Conservation (phyloP, 2,797 vertebrate genomes). For the Coccyzus lansbergi region DNA sequence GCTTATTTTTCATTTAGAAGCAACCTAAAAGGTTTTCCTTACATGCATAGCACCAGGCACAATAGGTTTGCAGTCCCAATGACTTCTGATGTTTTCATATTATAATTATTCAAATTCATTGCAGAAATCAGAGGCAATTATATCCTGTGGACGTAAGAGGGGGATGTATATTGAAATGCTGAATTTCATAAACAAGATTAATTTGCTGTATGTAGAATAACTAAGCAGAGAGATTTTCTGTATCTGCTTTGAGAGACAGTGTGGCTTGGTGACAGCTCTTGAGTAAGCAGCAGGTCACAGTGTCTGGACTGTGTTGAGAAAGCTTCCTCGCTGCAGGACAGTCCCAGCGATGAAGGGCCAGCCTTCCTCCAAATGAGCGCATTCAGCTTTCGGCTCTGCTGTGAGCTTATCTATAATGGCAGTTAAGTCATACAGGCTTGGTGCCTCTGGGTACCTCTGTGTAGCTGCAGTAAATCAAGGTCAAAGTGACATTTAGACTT, state of each 20-base stretch:
- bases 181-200: neutral
- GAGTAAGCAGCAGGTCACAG: neutral
- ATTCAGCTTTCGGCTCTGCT: neutral
- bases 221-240: neutral
- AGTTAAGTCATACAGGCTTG: neutral
- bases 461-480: neutral
- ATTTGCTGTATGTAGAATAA: neutral
- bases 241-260: neutral
- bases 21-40: neutral
- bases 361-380: neutral
- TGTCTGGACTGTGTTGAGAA: neutral
- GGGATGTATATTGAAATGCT: neutral
- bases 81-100: neutral
- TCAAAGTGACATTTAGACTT: neutral
- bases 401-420: neutral
- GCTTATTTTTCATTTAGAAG: conserved; percentile 10
- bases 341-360: neutral
- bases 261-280: neutral
- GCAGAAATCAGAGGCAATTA: neutral
- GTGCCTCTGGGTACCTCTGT: neutral
- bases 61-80: neutral
- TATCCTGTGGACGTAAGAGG: neutral
- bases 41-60: neutral
- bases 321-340: neutral
- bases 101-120: neutral